Evolutionary conservation across 2,113 vertebrate species (phyloP), one percentile per base, ranked within the genome.

Genomic region (Neogobius melanostomus): DNA sequence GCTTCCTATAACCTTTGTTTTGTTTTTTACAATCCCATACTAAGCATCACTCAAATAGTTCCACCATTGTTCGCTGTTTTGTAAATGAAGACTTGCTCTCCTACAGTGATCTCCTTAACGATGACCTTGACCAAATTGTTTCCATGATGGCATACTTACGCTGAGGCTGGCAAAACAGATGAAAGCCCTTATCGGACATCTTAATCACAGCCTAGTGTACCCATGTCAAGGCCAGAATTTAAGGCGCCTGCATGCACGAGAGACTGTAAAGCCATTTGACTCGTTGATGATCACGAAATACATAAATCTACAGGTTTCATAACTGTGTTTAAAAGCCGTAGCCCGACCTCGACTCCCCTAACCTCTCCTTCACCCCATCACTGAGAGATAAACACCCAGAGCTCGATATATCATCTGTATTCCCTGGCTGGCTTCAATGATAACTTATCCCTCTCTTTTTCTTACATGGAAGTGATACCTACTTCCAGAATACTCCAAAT

Each of bases 341-440:
- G 49, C 42, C 66, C 64, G 71, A 83, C 79, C 83, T 85, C 28
- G 49, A 77, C 56, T 82, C 52, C 48, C 17, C 70, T 81, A 64
- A 82, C 85, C 82, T 83, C 48, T 82, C 72, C 43, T 81, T 82
- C 74, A 81, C 65, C 77, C 74, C 1, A 8, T 56, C 44, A 4
- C 8, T 71, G 68, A 73, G 53, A 50, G 52, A 54, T 52, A 70
- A 59, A 59, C 47, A 63, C 14, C 12, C 14, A n/a, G 28, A 42
- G 8, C 17, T 8, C 8, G 9, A 0, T 52, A 21, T 49, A 16
- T 56, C 1, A 60, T 46, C 53, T 61, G 14, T 47, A 45, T 0
- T 48, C 15, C 21, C 28, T 4, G 50, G 6, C 36, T 47, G 21
- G 3, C 6, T 62, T 57, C 49, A 49, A 3, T 48, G 43, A 21